Evolutionary conservation across 2,888 invertebrate species (phyloP).

Genomic region (Lasius platythorax): DNA sequence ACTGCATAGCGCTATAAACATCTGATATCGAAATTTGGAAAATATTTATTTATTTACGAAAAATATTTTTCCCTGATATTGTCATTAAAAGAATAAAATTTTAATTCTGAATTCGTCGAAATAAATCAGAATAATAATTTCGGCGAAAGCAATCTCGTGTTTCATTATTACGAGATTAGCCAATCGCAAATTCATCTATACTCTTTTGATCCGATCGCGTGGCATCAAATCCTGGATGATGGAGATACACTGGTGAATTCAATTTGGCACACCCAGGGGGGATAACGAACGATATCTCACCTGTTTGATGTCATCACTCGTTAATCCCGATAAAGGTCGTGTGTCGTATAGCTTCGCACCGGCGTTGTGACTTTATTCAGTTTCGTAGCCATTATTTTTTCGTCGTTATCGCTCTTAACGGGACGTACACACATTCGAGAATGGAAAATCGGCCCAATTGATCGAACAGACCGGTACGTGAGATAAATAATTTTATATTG

Average conservation of each 20-base stretch:
- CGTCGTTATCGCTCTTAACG: constrained; percentile 33
- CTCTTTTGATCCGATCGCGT: constrained; percentile 25
- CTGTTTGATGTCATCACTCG: constrained; percentile 39
- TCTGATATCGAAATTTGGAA: background rate
- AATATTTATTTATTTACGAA: background rate
- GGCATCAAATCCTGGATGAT: constrained; percentile 22
- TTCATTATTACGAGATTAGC: background rate
- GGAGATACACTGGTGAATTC: constrained; percentile 32
- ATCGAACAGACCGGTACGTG: constrained; percentile 27
- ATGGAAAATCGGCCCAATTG: constrained; percentile 31
- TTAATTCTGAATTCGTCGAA: background rate
- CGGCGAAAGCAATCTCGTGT: background rate
- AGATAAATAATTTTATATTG: constrained; percentile 40
- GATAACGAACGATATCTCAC: constrained; percentile 36
- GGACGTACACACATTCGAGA: constrained; percentile 13
- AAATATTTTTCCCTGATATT: background rate
- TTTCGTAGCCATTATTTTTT: constrained; percentile 41
- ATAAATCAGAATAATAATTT: constrained; percentile 25
- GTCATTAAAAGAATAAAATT: background rate
- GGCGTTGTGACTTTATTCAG: constrained; percentile 34
- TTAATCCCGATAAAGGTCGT: constrained; percentile 48
- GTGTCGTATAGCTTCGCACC: background rate
- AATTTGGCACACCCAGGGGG: constrained; percentile 30
- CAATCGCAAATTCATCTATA: constrained; percentile 22
- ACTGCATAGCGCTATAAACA: background rate